Conservation (phyloP, 2,113 vertebrate species). For the Gallinago undulata region DNA sequence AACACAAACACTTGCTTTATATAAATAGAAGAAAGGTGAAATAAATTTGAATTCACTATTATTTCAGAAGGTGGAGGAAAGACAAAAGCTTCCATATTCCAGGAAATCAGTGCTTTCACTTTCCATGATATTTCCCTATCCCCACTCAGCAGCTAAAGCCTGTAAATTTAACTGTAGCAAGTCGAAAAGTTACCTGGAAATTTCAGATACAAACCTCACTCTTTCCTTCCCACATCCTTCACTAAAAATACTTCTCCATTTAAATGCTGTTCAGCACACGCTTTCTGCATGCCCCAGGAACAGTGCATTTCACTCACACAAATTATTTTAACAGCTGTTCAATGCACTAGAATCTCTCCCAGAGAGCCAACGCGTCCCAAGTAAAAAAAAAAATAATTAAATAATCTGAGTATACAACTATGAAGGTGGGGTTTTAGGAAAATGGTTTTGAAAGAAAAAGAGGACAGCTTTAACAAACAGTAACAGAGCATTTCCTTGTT, state of each 20-base stretch:
- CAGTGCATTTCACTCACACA: neutral
- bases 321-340: neutral
- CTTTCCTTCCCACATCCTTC: neutral
- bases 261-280: neutral
- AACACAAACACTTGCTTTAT: neutral
- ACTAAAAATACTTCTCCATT: neutral
- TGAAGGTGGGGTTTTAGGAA: neutral
- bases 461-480: conserved; percentile 1
- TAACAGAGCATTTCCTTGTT: conserved; percentile 23
- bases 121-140: conserved; percentile 19
- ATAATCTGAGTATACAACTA: neutral
- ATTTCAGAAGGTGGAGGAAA: conserved; percentile 1
- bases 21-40: neutral
- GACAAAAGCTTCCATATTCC: neutral
- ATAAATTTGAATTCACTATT: neutral
- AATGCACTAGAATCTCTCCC: conserved; percentile 4
- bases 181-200: neutral
- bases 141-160: neutral
- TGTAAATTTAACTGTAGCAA: neutral
- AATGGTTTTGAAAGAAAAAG: neutral
- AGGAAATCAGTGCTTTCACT: conserved; percentile 38
- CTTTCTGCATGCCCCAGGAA: neutral
- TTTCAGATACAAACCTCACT: neutral
- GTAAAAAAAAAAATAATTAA: neutral
- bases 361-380: conserved; percentile 15